Base-by-base conservation (phyloP, 2,888 invertebrate species). In the Galerucella nymphaeae region DNA sequence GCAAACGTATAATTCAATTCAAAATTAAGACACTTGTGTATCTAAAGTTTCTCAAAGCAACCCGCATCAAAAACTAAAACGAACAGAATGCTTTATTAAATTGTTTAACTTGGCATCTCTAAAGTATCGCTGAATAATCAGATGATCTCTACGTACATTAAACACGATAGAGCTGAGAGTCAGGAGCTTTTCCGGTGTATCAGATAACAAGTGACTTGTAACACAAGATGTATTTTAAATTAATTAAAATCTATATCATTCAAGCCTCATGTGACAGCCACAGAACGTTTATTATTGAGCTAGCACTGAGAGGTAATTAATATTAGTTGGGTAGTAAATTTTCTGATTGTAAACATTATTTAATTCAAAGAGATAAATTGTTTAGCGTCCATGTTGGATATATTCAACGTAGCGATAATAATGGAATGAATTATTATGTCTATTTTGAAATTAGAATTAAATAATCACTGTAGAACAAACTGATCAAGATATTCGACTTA, bases 321-420 rank as follows among this genome's bases (percentile, higher is more conserved):
- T 65, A 53, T 65, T 38, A 53, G 16, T 65, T 16, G 13, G 11
- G 61, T 41, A 41, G 61, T 62, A 41, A 62, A 41, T 42, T 42
- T 41, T 18, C 23, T 53, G 65, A 65, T 53, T 20, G 65, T 65
- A 53, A 65, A 53, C 65, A 38, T 14, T 65, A 53, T 53, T 65
- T 53, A 16, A 23, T 50, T 65, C 48, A 38, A 14, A 2, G n/a
- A 65, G 65, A 65, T 53, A 65, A 65, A 65, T 65, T 50, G 53
- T 45, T 65, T 16, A 20, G n/a, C 10, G 20, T 38, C 45, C 20
- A 20, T 50, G 45, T 45, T 50, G 14, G 48, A 48, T 48, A n/a
- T 48, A n/a, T n/a, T n/a, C n/a, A 48, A 14, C 48, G 5, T n/a
- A 48, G 48, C 30, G 9, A 38, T 9, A 38, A 38, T 38, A 38